Conservation (phyloP, 2,113 vertebrate species). For the Cephalopholis sonnerati region DNA sequence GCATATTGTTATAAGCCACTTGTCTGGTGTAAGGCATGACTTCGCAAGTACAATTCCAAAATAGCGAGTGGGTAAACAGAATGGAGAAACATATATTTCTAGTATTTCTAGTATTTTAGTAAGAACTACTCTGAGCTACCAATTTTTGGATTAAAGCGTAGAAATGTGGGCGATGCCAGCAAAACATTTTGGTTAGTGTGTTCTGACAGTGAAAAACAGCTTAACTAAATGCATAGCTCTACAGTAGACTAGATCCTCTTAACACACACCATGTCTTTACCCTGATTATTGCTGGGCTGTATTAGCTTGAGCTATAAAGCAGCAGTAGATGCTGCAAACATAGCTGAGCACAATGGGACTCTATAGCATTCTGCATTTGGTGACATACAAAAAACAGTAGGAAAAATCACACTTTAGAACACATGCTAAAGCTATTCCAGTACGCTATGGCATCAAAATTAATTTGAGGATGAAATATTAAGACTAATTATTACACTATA, state of each 20-base stretch:
- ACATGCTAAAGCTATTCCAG: neutral
- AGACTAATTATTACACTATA: neutral
- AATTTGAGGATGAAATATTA: neutral
- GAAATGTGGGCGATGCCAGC: neutral
- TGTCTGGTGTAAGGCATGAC: neutral
- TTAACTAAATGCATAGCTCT: constrained; percentile 8
- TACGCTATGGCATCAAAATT: neutral
- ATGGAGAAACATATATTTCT: neutral
- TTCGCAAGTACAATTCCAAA: neutral
- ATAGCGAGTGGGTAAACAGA: neutral
- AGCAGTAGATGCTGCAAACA: neutral
- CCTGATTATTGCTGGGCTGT: constrained; percentile 15
- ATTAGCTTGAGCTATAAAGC: neutral
- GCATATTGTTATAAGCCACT: neutral
- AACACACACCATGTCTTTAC: neutral
- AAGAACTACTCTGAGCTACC: neutral
- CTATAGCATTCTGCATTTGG: neutral
- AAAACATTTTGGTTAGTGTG: constrained; percentile 7
- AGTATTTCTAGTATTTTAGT: neutral
- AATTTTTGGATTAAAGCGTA: neutral
- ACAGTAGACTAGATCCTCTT: constrained; percentile 38
- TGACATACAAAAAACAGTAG: neutral
- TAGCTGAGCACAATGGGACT: neutral
- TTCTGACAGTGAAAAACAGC: constrained; percentile 4
- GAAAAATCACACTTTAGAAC: neutral